These are phyloP conservation scores for Hapalemur alaotrensis DNA, from an alignment of 2,797 vertebrate species.

Conservation along the genomic window DNA sequence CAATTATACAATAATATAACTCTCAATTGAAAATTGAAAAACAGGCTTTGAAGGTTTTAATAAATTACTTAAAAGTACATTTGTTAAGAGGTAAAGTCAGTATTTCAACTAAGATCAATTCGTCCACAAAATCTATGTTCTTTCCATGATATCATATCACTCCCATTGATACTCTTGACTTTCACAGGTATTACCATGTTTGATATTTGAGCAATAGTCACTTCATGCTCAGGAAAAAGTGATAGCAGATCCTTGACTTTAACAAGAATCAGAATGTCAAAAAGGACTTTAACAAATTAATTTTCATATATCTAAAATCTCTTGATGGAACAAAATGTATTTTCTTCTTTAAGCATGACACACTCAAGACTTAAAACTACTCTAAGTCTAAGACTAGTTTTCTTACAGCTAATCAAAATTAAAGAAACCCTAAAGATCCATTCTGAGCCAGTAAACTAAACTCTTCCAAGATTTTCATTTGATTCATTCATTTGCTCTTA, in stretches of 20 bases:
- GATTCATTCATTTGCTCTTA: not conserved
- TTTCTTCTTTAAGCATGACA: not conserved
- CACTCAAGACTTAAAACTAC: not conserved
- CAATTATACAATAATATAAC: not conserved
- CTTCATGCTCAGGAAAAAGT: not conserved
- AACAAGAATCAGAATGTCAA: not conserved
- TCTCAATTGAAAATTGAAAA: conserved; percentile 9
- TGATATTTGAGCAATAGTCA: not conserved
- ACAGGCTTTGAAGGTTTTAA: not conserved
- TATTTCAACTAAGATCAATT: not conserved
- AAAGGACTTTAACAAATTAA: not conserved
- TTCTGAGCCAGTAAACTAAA: not conserved
- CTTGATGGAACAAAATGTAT: not conserved
- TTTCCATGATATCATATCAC: not conserved
- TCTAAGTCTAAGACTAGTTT: not conserved
- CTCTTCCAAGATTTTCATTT: conserved; percentile 5
- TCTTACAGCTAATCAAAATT: conserved; percentile 16
- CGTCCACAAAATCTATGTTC: not conserved
- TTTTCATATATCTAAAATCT: not conserved
- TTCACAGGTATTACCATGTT: conserved; percentile 10
- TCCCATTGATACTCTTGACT: not conserved
- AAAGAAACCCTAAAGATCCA: not conserved
- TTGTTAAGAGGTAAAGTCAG: not conserved
- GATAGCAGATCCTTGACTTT: not conserved
- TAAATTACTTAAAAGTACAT: not conserved